Evolutionary conservation across 2,797 vertebrate genomes (phyloP), one percentile per base, ranked within the genome.

Genomic region (Graptemys geographica): DNA sequence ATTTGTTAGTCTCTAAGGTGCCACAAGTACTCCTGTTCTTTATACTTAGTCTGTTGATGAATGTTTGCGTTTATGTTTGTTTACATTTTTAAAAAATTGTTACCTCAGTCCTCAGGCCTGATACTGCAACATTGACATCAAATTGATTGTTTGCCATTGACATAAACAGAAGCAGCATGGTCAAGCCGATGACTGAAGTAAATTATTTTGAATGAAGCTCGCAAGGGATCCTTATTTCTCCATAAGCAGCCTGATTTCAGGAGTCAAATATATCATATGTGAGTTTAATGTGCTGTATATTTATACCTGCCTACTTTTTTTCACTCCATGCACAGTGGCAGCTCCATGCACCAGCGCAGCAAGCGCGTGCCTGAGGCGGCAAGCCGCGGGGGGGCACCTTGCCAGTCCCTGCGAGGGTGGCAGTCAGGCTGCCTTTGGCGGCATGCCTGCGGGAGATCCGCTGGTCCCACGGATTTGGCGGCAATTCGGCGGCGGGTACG

Each of bases 131-230:
- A 9, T 5, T 79, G 7, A 51, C 4, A 1, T 83, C 84, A 28
- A 5, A 79, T 79, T 11, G 1, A 49, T 52, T 79, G 84, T 19
- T 90, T 8, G 0, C 27, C 8, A 51, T 18, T 23, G 88, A 84
- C 1, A 79, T 37, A 79, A 94, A 84, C 28, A 8, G 12, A 10
- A 82, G 8, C 27, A 72, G 2, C 15, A 72, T 21, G 53, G 8
- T 79, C 37, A 84, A 25, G 1, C 2, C 8, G 7, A 41, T 0
- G 33, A 56, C 16, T 69, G 10, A 92, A 94, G 91, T 41, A 0
- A 90, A 69, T 55, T 37, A 37, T 79, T 41, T 56, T 84, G 89
- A 90, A 11, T 79, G 25, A 90, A 91, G 15, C 5, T 69, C 33
- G 11, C 62, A 37, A 89, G 84, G 1, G 1, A 79, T 65, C 52